A percentile compares a stretch with the other conserved stretches of the same genome.
Conservation (phyloP, 2,888 invertebrate species). For the Leucozona laternaria region DNA sequence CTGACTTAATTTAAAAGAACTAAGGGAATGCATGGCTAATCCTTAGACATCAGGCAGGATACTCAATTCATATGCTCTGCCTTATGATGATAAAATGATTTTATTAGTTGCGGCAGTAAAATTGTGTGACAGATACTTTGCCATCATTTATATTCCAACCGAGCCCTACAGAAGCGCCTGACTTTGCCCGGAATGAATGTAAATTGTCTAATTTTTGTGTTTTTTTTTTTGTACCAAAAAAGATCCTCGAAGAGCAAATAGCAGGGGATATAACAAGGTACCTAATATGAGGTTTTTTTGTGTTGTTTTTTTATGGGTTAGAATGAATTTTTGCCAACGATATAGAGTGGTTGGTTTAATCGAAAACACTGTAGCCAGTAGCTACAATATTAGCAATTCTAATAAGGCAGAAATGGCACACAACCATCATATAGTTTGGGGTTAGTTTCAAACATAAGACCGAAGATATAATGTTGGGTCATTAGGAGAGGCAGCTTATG, state of each 20-base stretch:
- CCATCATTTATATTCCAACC: conserved; percentile 24
- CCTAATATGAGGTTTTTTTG: background rate
- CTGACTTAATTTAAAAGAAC: conserved; percentile 41
- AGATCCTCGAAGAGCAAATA: background rate
- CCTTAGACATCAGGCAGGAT: conserved; percentile 35
- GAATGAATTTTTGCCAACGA: conserved; percentile 31
- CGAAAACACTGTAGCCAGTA: conserved; percentile 1
- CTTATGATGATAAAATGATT: conserved; percentile 40
- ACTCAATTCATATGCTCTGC: conserved; percentile 39
- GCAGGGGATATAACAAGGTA: background rate
- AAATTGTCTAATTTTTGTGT: conserved; percentile 35
- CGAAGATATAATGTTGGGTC: conserved; percentile 30
- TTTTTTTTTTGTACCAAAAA: background rate
- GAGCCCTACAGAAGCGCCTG: background rate
- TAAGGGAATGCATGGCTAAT: conserved; percentile 35
- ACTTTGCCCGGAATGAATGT: conserved; percentile 37
- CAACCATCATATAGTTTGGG: conserved; percentile 33
- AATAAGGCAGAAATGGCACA: conserved; percentile 46
- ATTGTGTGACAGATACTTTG: conserved; percentile 41
- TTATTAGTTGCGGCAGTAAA: conserved; percentile 54
- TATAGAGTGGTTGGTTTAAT: conserved; percentile 37
- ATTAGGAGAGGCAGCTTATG: conserved; percentile 45
- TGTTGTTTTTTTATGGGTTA: background rate
- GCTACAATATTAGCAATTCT: conserved; percentile 56
- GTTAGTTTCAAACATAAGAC: conserved; percentile 44